Evolutionary conservation across 1,140 invertebrate species (phyloP).

Genomic region (Linepithema humile): DNA sequence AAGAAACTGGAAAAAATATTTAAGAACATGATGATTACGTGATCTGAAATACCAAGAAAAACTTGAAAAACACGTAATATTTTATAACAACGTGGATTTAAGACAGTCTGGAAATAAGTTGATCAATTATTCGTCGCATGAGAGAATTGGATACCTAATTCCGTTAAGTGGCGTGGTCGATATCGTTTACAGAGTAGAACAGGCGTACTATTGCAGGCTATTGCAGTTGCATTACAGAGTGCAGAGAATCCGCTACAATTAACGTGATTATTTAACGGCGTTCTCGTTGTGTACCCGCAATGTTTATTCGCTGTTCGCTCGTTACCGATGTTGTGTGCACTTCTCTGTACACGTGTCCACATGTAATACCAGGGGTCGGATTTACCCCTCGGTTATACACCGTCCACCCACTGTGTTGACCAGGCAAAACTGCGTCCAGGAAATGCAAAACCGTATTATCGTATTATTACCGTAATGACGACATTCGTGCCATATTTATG

Average conservation of each 20-base stretch:
- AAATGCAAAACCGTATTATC: conserved; percentile 48
- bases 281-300: conserved; percentile 42
- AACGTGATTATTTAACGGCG: conserved; percentile 50
- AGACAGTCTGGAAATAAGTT: conserved; percentile 4
- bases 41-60: too few species aligned
- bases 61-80: too few species aligned
- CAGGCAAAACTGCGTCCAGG: conserved; percentile 37
- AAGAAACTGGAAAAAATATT: neutral
- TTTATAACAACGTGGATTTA: neutral
- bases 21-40: neutral
- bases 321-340: conserved; percentile 42
- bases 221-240: conserved; percentile 46
- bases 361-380: conserved; percentile 42
- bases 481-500: conserved; percentile 31
- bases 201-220: conserved; percentile 38
- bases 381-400: conserved; percentile 48
- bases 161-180: conserved; percentile 44
- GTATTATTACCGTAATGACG: conserved; percentile 46
- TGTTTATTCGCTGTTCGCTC: conserved; percentile 52
- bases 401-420: conserved; percentile 28
- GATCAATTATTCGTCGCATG: conserved; percentile 34
- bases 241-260: conserved; percentile 50
- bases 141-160: conserved; percentile 47
- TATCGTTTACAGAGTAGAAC: conserved; percentile 46
- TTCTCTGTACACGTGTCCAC: conserved; percentile 38